A percentile compares a stretch with the other conserved stretches of the same genome.
phyloP scores from a whole-genome alignment of 2,797 vertebrate species.

The Saxicola maurus region DNA sequence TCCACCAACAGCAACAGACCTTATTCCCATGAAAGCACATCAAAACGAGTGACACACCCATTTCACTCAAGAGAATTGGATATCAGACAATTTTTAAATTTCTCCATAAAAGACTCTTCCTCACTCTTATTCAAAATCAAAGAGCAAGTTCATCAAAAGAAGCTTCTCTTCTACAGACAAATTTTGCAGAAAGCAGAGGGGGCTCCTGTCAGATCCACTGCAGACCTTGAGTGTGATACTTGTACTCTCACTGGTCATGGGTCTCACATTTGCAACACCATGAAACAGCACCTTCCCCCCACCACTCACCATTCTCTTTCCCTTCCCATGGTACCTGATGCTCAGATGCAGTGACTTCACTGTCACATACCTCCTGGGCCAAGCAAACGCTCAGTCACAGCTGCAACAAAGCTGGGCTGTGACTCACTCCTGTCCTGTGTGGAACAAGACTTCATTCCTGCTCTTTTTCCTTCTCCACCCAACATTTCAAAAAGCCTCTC shows the following conservation, averaged over 20 bases:
- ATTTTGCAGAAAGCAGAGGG: neutral
- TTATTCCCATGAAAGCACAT: neutral
- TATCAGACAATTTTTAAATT: neutral
- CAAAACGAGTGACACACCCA: neutral
- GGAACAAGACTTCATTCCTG: neutral
- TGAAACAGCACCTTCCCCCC: neutral
- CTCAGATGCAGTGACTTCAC: neutral
- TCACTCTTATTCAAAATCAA: neutral
- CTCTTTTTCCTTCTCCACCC: neutral
- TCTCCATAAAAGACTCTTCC: neutral
- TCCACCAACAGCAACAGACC: neutral
- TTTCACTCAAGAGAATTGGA: neutral
- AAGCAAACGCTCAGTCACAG: neutral
- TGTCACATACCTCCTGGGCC: neutral
- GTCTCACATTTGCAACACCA: neutral
- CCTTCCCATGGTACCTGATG: neutral
- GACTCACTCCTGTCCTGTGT: neutral
- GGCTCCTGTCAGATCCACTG: fast-evolving
- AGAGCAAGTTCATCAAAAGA: neutral
- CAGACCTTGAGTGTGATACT: neutral
- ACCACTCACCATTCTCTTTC: neutral
- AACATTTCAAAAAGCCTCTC: neutral
- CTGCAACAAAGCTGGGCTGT: neutral
- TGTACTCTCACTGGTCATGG: fast-evolving
- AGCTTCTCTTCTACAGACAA: neutral